Percentiles rank a stretch among this genome's conserved stretches.
phyloP scores from a whole-genome alignment of 2,797 vertebrate genomes.

The Neosalanx taihuensis region DNA sequence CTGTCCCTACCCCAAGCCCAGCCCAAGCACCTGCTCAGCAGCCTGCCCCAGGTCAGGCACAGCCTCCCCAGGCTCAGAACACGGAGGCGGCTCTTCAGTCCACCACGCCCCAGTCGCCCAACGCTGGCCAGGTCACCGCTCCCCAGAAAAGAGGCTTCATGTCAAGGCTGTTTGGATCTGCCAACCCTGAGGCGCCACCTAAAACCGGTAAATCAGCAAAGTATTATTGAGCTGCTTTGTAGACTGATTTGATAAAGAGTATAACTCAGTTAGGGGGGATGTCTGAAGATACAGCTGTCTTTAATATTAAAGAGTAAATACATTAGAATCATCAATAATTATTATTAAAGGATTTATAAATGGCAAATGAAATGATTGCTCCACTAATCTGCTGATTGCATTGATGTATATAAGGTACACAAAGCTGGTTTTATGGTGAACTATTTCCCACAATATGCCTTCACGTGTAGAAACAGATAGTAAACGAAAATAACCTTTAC shows the following conservation, averaged over 20 bases:
- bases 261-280: not conserved
- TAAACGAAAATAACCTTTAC: no score
- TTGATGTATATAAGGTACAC: no score
- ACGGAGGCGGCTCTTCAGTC: conserved; percentile 7
- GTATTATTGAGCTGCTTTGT: not conserved
- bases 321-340: no score
- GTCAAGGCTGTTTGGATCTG: conserved; percentile 72
- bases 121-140: not conserved
- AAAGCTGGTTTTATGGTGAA: no score
- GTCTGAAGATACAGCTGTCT: no score
- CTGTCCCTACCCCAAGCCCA: conserved; percentile 37
- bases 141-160: conserved; percentile 74
- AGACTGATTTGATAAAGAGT: not conserved
- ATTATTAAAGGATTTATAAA: no score
- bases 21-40: conserved; percentile 21
- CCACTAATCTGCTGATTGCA: no score
- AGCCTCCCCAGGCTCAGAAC: not conserved
- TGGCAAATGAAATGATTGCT: no score
- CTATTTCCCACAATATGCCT: no score
- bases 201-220: conserved; percentile 63
- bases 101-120: conserved; percentile 4
- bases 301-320: no score
- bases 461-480: no score
- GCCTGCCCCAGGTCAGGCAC: not conserved
- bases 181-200: conserved; percentile 45